phyloP scores from a whole-genome alignment of 2,113 vertebrate genomes.

The Anseranas semipalmata region DNA sequence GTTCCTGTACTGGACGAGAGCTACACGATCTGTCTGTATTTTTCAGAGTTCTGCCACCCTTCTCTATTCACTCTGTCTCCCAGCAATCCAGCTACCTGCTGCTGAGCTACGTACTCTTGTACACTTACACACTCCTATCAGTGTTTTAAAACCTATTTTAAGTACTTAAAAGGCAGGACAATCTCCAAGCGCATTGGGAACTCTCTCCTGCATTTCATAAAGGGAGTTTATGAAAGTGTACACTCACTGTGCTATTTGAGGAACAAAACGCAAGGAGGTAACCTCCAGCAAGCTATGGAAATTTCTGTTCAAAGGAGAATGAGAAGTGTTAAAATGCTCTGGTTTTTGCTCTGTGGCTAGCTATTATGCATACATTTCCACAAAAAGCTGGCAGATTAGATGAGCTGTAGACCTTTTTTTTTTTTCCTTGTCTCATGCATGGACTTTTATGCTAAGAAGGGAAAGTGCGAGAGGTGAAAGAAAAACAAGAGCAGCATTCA shows the following conservation, averaged over 20 bases:
- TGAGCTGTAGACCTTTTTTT: background rate
- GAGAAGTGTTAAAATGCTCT: background rate
- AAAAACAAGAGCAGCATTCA: background rate
- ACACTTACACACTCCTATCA: background rate
- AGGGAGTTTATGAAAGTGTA: fast-evolving
- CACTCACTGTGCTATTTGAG: background rate
- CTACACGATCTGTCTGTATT: fast-evolving
- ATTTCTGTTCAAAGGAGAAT: background rate
- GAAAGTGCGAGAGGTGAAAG: background rate
- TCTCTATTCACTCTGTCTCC: background rate
- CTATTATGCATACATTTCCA: background rate
- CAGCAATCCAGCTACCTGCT: background rate
- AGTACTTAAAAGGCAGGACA: background rate
- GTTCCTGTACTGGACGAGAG: background rate
- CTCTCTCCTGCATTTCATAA: background rate
- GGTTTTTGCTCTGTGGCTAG: background rate
- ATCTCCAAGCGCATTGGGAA: background rate
- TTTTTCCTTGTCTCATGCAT: background rate
- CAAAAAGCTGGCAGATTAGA: background rate
- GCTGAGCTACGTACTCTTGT: no score
- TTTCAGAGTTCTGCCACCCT: background rate
- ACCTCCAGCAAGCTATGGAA: background rate
- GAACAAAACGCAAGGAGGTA: background rate
- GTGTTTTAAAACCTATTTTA: background rate
- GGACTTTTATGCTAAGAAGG: background rate